Percentiles rank a stretch among this genome's conserved stretches.
phyloP scores from a whole-genome alignment of 2,888 invertebrate genomes.

The Bunonema sp. region DNA sequence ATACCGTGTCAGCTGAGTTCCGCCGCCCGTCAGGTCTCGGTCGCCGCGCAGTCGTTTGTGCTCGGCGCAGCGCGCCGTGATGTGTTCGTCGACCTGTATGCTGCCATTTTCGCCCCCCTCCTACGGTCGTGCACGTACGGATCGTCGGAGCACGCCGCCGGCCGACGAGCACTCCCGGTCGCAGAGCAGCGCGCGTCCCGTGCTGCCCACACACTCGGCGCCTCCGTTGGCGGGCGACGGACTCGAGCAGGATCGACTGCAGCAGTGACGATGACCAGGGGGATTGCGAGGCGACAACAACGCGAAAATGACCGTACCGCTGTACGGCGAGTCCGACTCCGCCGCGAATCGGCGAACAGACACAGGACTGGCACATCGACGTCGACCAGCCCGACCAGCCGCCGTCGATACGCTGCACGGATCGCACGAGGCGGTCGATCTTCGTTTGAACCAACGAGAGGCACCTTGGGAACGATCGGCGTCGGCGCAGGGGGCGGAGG shows the following conservation, averaged over 20 bases:
- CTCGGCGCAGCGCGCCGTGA: conserved; percentile 31
- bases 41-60: conserved; percentile 35
- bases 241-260: conserved; percentile 23
- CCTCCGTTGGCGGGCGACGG: conserved; percentile 42
- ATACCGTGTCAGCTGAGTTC: conserved; percentile 36
- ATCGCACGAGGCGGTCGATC: no score
- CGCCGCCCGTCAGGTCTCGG: conserved; percentile 37
- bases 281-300: neutral
- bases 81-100: no score
- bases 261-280: neutral
- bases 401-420: conserved; percentile 33
- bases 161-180: conserved; percentile 17
- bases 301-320: neutral
- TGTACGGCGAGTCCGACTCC: conserved; percentile 16
- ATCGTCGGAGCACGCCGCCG: no score
- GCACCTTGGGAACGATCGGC: no score
- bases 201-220: conserved; percentile 30
- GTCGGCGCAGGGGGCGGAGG: no score
- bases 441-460: no score
- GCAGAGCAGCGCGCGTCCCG: conserved; percentile 30
- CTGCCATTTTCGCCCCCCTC: no score
- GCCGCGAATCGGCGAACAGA: conserved; percentile 23
- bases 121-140: no score
- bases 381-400: conserved; percentile 38
- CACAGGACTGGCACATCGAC: conserved; percentile 29